phyloP scores from a whole-genome alignment of 2,113 vertebrate genomes.

The Dissostichus mawsoni region DNA sequence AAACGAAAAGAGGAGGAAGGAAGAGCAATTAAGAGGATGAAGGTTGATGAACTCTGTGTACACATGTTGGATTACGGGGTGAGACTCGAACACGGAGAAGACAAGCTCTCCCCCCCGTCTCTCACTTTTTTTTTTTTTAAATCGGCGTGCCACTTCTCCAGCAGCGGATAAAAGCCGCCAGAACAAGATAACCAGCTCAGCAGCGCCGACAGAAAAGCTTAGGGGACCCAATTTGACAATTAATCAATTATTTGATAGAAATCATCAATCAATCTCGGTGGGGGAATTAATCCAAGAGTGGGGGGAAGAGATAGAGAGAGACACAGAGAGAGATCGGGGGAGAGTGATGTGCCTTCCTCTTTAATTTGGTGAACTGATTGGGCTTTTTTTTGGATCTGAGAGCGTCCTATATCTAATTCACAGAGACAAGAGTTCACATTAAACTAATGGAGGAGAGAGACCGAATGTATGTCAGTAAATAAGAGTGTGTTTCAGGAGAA shows the following conservation, averaged over 20 bases:
- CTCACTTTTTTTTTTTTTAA: not conserved
- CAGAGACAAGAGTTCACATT: conserved; percentile 47
- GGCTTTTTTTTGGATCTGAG: conserved; percentile 43
- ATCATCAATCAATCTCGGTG: conserved; percentile 85
- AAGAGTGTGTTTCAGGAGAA: not conserved
- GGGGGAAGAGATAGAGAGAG: not conserved
- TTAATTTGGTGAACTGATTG: conserved; percentile 71
- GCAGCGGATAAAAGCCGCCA: conserved; percentile 79
- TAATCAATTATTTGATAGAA: conserved; percentile 89
- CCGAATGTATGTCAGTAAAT: not conserved
- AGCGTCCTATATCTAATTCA: conserved; percentile 50
- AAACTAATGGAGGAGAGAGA: conserved; percentile 7
- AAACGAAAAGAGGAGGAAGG: conserved; percentile 62
- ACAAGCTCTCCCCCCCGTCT: conserved; percentile 33
- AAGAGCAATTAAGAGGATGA: conserved; percentile 75
- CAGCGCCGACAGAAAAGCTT: conserved; percentile 70
- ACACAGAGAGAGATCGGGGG: conserved; percentile 2
- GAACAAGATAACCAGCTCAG: conserved; percentile 79
- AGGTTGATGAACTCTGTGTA: conserved; percentile 78
- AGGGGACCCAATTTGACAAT: conserved; percentile 79
- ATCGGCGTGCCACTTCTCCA: conserved; percentile 63
- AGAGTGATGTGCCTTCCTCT: conserved; percentile 53
- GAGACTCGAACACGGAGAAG: conserved; percentile 28
- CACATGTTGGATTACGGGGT: conserved; percentile 77
- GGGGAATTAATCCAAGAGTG: conserved; percentile 71